Base-by-base conservation (phyloP, 2,888 invertebrate species). In the Volucella inflata region DNA sequence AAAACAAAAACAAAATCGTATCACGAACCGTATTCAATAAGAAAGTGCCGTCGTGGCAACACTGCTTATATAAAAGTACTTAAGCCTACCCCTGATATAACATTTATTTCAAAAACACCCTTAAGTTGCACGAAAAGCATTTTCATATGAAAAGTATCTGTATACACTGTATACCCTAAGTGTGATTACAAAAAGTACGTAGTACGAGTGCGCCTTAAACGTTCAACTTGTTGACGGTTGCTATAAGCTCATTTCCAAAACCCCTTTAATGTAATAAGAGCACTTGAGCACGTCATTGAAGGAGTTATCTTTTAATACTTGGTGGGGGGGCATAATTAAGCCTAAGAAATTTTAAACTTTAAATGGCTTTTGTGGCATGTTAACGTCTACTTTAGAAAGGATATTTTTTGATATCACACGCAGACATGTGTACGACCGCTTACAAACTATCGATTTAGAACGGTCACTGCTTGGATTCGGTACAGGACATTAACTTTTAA, bases 241-340 rank as follows among this genome's bases (percentile, higher is more conserved):
- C 42, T 40, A 10, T 51, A 21, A 72, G 67, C 38, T 46, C 57
- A 74, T 70, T 83, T 74, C 14, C 42, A 30, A 4, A 60, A 68
- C 46, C 64, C 50, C 40, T 72, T 67, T 42, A 55, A 65, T 44
- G 48, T 59, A 44, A 68, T 36, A 71, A 70, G 65, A 75, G 36
- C 51, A n/a, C 71, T 82, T 76, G 55, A 59, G 64, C 60, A 51
- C 53, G 79, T 55, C 65, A 62, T 76, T 76, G 48, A 65, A 75
- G 48, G 57, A 67, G 71, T 75, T 67, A 21, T 53, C 14, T 57
- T 36, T 46, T 67, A 65, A 76, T 48, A 44, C 14, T 14, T 12
- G 36, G 12, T n/a, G 11, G 36, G 11, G 68, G 38, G 30, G 48
- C 16, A 60, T 21, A 44, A 30, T 62, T n/a, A 46, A 21, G 40